phyloP scores from a whole-genome alignment of 2,888 invertebrate genomes.

The Pteria penguin region DNA sequence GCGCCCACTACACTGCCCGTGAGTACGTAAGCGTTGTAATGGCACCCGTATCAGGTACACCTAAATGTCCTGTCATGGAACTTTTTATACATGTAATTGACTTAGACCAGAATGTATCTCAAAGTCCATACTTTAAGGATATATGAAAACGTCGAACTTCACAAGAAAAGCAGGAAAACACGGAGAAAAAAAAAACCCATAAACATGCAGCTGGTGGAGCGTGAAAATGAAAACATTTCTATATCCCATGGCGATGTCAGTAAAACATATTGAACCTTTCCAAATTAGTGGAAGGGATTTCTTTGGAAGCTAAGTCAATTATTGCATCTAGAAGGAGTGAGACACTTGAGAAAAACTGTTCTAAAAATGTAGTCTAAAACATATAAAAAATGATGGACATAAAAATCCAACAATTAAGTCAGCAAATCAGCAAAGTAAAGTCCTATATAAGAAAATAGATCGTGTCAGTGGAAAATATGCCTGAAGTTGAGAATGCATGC shows the following conservation, averaged over 20 bases:
- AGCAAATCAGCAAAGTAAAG: neutral
- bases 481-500: slow-evolving; percentile 4
- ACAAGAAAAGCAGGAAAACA: neutral
- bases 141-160: neutral
- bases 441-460: neutral
- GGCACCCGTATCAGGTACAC: neutral
- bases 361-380: neutral
- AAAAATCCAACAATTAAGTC: neutral
- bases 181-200: neutral
- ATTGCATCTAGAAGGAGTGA: neutral
- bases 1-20: neutral
- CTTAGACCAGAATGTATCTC: neutral
- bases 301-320: neutral
- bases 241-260: neutral
- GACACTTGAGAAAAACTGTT: slow-evolving; percentile 1
- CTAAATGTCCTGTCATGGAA: neutral
- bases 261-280: neutral
- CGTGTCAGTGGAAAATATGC: neutral
- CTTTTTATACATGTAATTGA: neutral
- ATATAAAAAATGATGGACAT: neutral
- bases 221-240: neutral
- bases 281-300: neutral
- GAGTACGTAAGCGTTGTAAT: neutral
- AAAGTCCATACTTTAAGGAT: neutral
- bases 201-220: neutral